A percentile compares a stretch with the other conserved stretches of the same genome.
These are phyloP conservation scores for Bursaphelenchus okinawaensis DNA, from an alignment of 2,888 invertebrate species.

Conservation along the genomic window DNA sequence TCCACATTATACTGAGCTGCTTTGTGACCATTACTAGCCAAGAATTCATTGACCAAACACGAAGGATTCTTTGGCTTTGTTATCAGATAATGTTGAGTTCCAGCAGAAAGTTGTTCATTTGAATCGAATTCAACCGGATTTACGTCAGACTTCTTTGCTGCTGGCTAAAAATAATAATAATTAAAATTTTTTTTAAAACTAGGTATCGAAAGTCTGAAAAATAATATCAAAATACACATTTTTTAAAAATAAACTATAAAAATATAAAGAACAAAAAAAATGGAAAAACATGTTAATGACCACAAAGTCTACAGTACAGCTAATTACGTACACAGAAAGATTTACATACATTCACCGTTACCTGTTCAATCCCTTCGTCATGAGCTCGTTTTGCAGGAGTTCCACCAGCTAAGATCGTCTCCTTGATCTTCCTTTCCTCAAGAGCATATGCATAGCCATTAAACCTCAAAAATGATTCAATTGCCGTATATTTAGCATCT, in stretches of 20 bases:
- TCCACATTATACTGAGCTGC: not conserved
- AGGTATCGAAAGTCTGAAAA: no score
- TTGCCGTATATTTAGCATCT: not conserved
- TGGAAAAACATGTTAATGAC: no score
- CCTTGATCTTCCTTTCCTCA: not conserved
- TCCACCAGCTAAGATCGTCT: not conserved
- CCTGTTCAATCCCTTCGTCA: not conserved
- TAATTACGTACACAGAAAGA: no score
- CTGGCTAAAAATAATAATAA: not conserved
- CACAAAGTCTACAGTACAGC: no score
- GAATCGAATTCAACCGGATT: not conserved
- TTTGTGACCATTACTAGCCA: not conserved
- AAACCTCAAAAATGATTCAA: not conserved
- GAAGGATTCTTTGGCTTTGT: not conserved
- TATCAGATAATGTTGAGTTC: not conserved
- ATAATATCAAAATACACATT: no score
- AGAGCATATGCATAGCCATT: not conserved
- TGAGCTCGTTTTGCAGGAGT: not conserved
- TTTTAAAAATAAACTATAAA: no score
- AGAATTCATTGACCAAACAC: not conserved
- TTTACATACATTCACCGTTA: no score
- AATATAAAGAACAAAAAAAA: no score
- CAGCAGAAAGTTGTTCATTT: not conserved
- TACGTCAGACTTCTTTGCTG: not conserved
- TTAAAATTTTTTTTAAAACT: not conserved